phyloP scores from a whole-genome alignment of 2,113 vertebrate species.

The Aviceda subcristata region DNA sequence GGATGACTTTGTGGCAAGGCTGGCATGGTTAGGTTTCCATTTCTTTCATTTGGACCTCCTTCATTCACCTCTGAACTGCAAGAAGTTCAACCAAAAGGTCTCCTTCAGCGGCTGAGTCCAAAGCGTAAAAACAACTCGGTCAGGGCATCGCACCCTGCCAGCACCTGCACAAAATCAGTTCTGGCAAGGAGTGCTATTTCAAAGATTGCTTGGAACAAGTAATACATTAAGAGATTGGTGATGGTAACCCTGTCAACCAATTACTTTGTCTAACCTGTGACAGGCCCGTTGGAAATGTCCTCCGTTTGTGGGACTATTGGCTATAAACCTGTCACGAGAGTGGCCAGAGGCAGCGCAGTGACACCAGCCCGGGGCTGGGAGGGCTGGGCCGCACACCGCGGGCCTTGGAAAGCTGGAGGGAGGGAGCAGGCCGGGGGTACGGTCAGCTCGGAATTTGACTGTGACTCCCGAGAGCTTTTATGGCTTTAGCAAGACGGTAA shows the following conservation, averaged over 20 bases:
- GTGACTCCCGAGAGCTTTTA: not conserved
- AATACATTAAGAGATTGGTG: not conserved
- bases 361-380: not conserved
- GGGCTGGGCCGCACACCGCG: not conserved
- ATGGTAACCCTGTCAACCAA: not conserved
- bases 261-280: not conserved
- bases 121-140: not conserved
- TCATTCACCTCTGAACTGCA: not conserved
- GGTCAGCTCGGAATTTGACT: not conserved
- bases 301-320: not conserved
- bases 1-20: not conserved
- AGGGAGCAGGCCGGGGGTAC: not conserved
- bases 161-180: rapidly evolving
- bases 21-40: not conserved
- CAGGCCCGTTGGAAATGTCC: not conserved
- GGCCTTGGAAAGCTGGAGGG: not conserved
- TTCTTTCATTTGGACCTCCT: not conserved
- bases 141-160: not conserved
- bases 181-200: not conserved
- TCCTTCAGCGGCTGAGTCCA: not conserved
- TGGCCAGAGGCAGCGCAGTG: not conserved
- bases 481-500: not conserved
- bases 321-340: not conserved
- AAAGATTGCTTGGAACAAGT: not conserved
- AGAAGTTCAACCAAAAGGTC: not conserved